A percentile compares a stretch with the other conserved stretches of the same genome.
phyloP scores from a whole-genome alignment of 2,797 vertebrate genomes.

The Glyptemys insculpta region DNA sequence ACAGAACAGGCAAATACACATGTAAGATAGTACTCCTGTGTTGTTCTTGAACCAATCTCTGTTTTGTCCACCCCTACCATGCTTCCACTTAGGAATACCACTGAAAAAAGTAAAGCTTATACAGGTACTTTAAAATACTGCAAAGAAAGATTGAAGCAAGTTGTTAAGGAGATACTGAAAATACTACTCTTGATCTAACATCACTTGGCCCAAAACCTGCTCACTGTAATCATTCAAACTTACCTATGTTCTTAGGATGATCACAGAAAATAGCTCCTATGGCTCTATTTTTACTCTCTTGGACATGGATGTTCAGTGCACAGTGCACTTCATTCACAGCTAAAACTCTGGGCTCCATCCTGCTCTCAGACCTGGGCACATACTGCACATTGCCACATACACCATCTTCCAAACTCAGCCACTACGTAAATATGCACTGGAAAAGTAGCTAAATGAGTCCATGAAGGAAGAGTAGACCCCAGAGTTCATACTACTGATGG shows the following conservation, averaged over 20 bases:
- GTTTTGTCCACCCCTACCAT: background rate
- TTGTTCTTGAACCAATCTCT: background rate
- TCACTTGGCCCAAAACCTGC: background rate
- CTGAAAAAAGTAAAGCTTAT: conserved; percentile 1
- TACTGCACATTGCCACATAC: background rate
- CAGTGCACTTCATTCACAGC: background rate
- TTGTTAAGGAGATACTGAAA: background rate
- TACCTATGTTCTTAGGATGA: background rate
- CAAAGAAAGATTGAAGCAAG: background rate
- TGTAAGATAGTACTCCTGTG: background rate
- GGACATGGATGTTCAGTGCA: background rate
- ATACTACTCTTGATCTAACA: background rate
- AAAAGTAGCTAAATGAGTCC: background rate
- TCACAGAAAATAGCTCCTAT: conserved; percentile 16
- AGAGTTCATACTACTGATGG: background rate
- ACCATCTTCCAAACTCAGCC: background rate
- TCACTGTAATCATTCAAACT: background rate
- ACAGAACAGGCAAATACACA: conserved; percentile 3
- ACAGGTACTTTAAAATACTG: background rate
- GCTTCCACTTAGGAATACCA: background rate
- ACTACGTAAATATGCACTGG: background rate
- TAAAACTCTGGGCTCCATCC: background rate
- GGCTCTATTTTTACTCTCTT: background rate
- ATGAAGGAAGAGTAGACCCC: background rate
- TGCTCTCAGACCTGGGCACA: background rate